These are phyloP conservation scores for Dromiciops gliroides DNA, from an alignment of 2,113 vertebrate species.

Conservation along the genomic window DNA sequence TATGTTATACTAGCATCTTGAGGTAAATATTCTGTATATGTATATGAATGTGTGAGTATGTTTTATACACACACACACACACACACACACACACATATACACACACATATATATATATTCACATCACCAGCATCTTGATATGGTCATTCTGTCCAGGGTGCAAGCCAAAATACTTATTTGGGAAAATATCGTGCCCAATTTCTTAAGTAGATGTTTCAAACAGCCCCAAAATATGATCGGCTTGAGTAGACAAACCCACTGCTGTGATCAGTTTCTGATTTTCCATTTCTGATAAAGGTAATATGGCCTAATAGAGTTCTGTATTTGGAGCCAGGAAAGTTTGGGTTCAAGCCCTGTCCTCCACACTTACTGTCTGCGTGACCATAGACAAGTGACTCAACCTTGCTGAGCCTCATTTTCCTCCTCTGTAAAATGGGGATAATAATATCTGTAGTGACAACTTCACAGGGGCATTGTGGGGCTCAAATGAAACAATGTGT, in stretches of 20 bases:
- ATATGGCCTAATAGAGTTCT: no score
- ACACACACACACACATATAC: not conserved
- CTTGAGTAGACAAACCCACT: not conserved
- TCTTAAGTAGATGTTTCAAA: not conserved
- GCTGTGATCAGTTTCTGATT: no score
- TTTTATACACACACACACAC: not conserved
- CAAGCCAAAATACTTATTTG: not conserved
- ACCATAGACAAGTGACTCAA: no score
- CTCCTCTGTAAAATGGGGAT: no score
- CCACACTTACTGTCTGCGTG: no score
- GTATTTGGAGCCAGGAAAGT: no score
- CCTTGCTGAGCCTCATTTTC: no score
- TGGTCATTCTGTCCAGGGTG: not conserved
- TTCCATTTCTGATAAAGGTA: no score
- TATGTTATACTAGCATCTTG: not conserved
- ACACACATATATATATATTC: not conserved
- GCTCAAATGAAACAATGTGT: no score
- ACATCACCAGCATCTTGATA: not conserved
- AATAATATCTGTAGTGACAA: no score
- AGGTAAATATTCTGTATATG: not conserved
- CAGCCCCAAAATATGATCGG: not conserved
- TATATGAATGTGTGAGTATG: not conserved
- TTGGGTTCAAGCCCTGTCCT: no score
- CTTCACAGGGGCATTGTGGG: no score
- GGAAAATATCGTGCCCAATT: not conserved